Conservation (phyloP, 1,140 invertebrate genomes). For the Arion vulgaris region DNA sequence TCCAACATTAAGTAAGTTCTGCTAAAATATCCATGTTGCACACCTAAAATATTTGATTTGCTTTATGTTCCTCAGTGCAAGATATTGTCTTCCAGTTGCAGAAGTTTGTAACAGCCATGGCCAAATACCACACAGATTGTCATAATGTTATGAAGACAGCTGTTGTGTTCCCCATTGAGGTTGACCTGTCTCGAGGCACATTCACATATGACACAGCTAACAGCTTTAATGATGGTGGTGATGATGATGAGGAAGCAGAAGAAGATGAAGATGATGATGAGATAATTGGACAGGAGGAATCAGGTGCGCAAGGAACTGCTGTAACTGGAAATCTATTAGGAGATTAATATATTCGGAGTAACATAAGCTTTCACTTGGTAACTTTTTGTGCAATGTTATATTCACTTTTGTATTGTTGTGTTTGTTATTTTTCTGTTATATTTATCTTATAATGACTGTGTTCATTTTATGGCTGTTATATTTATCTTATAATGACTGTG, state of each 20-base stretch:
- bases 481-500: too few species aligned
- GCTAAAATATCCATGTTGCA: too few species aligned
- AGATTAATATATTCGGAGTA: neutral
- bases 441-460: too few species aligned
- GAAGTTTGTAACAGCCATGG: conserved; percentile 84
- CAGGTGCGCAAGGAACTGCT: neutral
- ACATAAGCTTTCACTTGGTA: neutral
- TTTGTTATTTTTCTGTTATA: too few species aligned
- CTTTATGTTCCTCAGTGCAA: conserved; percentile 78
- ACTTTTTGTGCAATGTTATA: too few species aligned
- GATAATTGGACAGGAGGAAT: neutral
- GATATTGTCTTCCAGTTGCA: conserved; percentile 90
- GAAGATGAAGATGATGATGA: conserved; percentile 47
- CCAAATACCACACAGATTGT: conserved; percentile 81
- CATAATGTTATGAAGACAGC: conserved; percentile 80
- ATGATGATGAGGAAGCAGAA: conserved; percentile 61
- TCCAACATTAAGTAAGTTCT: too few species aligned
- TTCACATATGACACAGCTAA: conserved; percentile 77
- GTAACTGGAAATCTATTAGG: conserved; percentile 22
- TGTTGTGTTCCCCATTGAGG: conserved; percentile 94
- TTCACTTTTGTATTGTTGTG: too few species aligned
- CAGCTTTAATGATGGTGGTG: conserved; percentile 68
- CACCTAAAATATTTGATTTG: too few species aligned
- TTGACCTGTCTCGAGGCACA: conserved; percentile 91
- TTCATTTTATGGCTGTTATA: too few species aligned